A percentile compares a stretch with the other conserved stretches of the same genome.
These are phyloP conservation scores for Battus philenor DNA, from an alignment of 1,140 invertebrate species.

Conservation along the genomic window DNA sequence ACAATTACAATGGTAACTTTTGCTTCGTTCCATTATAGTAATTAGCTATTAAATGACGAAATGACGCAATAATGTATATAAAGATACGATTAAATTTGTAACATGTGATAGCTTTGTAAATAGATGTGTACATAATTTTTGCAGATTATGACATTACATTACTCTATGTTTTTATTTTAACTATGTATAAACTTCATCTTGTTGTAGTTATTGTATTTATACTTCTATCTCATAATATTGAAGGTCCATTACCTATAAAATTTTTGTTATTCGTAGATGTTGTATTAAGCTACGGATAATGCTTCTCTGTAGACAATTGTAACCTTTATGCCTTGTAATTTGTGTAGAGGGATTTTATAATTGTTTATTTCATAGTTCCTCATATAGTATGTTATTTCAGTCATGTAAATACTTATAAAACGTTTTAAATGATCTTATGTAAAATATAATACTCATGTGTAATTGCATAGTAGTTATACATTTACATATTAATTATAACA, in stretches of 20 bases:
- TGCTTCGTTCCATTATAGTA: conserved; percentile 9
- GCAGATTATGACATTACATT: conserved; percentile 43
- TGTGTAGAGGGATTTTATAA: conserved; percentile 7
- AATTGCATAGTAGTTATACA: conserved; percentile 56
- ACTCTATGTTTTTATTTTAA: conserved; percentile 17
- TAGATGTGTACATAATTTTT: conserved; percentile 64
- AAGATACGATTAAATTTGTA: conserved; percentile 65
- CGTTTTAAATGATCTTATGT: conserved; percentile 33
- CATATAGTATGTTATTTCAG: conserved; percentile 40
- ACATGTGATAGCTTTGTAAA: conserved; percentile 74
- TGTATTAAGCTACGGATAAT: conserved; percentile 3
- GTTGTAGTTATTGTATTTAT: conserved; percentile 21
- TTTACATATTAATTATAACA: conserved; percentile 69
- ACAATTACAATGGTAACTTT: conserved; percentile 34
- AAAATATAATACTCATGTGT: conserved; percentile 50
- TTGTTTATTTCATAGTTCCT: conserved; percentile 60
- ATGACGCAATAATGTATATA: conserved; percentile 73
- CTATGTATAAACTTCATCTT: conserved; percentile 17
- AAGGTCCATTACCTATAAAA: conserved; percentile 13
- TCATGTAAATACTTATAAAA: conserved; percentile 49
- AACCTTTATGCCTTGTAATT: conserved; percentile 9
- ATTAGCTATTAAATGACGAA: conserved; percentile 38
- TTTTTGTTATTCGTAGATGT: conserved; percentile 12
- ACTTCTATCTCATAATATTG: conserved; percentile 18
- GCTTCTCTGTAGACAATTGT: conserved; percentile 10